Evolutionary conservation across 2,797 vertebrate species (phyloP), one percentile per base, ranked within the genome.

Genomic region (Sebastes reedi): DNA sequence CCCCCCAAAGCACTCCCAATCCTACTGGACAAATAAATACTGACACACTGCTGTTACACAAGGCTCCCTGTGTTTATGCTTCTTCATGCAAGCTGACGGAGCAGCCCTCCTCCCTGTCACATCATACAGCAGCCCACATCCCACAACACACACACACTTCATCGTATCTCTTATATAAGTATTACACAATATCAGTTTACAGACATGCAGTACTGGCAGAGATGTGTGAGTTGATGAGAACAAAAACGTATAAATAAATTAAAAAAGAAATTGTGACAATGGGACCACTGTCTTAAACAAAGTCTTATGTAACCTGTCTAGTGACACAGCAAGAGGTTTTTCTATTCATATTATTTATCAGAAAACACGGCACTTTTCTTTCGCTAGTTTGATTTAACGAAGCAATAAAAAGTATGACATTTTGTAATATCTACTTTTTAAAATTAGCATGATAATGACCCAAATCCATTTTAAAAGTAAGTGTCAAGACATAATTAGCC

Each of bases 31-130:
- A 65, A 72, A 76, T 60, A 80, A 10, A 66, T 46, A 66, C 24
- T 72, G 67, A 83, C 58, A 71, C 12, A 30, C 58, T 69, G 65
- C 59, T 36, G 36, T 27, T 11, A 60, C 61, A 83, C 78, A 84
- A 84, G 68, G 81, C 61, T 69, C 65, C 56, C 32, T 59, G 46
- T 87, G 82, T 84, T 82, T 67, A 71, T 80, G 76, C 66, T 77
- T 64, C 69, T 62, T 71, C 69, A 62, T 76, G 72, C 72, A 66
- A 67, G 34, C 68, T 79, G 72, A 84, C 55, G 67, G 72, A 50
- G 29, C 27, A 30, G 8, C 36, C 50, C 61, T 22, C 39, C 39
- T 22, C 36, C 50, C 42, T n/a, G 4, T 56, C 69, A 27, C 60
- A 34, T 22, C 29, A 62, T 62, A 22, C 60, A 60, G 58, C 16